Percentiles rank a stretch among this genome's conserved stretches.
Conservation (phyloP, 2,797 vertebrate genomes). For the Pangasius larnaudii region DNA sequence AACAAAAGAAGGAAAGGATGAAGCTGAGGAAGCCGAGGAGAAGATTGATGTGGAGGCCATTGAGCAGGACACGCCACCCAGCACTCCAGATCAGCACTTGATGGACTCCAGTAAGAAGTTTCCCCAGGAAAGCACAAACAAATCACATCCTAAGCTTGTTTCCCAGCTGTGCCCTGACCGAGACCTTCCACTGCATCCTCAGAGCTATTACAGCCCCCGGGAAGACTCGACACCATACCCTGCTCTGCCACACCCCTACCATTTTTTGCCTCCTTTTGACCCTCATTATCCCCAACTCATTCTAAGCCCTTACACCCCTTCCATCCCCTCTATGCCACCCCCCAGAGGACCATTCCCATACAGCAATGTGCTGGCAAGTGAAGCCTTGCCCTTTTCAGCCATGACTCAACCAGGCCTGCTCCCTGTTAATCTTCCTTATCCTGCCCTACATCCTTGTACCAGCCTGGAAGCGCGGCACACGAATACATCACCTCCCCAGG, state of each 20-base stretch:
- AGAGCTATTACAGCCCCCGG: conserved; percentile 68
- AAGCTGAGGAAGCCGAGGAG: conserved; percentile 65
- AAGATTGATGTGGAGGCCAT: conserved; percentile 74
- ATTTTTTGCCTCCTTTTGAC: conserved; percentile 66
- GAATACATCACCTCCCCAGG: conserved; percentile 68
- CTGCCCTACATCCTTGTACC: conserved; percentile 54
- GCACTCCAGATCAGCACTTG: conserved; percentile 72
- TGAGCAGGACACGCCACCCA: conserved; percentile 74
- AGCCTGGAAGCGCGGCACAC: conserved; percentile 72
- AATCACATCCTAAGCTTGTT: not conserved
- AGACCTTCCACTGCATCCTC: conserved; percentile 69
- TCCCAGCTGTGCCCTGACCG: not conserved
- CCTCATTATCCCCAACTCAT: conserved; percentile 68
- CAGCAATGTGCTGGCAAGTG: conserved; percentile 61
- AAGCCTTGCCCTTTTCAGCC: conserved; percentile 64
- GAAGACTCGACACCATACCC: conserved; percentile 73
- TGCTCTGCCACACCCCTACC: conserved; percentile 68
- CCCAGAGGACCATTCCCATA: conserved; percentile 61
- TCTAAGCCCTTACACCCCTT: conserved; percentile 69
- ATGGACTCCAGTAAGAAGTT: conserved; percentile 67
- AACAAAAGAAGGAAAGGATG: conserved; percentile 48
- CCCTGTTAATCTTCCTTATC: conserved; percentile 62
- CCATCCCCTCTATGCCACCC: conserved; percentile 65
- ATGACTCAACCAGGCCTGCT: conserved; percentile 57
- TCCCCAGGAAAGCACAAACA: conserved; percentile 43